Conservation (phyloP, 2,888 invertebrate species). For the Drosophila leonis region DNA sequence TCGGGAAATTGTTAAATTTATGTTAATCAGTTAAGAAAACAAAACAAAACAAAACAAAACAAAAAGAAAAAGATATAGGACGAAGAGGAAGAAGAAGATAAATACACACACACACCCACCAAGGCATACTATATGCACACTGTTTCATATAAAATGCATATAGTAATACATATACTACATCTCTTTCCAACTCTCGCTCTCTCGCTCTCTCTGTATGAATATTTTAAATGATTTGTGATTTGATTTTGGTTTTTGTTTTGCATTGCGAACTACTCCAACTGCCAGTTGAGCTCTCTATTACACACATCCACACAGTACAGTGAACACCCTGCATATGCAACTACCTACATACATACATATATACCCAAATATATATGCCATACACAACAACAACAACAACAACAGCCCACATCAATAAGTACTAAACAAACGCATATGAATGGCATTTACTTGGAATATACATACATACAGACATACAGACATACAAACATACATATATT, state of each 20-base stretch:
- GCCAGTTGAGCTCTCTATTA: slow-evolving; percentile 30
- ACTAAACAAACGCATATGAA: slow-evolving; percentile 64
- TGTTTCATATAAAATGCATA: slow-evolving; percentile 77
- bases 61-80: slow-evolving; percentile 16
- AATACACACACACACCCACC: slow-evolving; percentile 72
- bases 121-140: slow-evolving; percentile 79
- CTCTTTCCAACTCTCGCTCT: slow-evolving; percentile 17
- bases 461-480: not conserved
- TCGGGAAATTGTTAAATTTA: slow-evolving; percentile 76
- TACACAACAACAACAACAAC: not conserved
- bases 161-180: slow-evolving; percentile 45
- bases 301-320: slow-evolving; percentile 31
- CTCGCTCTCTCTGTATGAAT: slow-evolving; percentile 5
- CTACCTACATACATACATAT: not conserved
- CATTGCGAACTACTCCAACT: slow-evolving; percentile 41
- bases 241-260: slow-evolving; percentile 9
- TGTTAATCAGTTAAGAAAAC: slow-evolving; percentile 57
- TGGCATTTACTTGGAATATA: slow-evolving; percentile 68
- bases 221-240: slow-evolving; percentile 42
- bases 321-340: slow-evolving; percentile 61
- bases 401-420: slow-evolving; percentile 39
- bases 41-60: slow-evolving; percentile 30
- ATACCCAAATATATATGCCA: not conserved
- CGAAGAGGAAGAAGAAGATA: slow-evolving; percentile 22
- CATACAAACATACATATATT: slow-evolving; percentile 40